Conservation (phyloP, 2,113 vertebrate genomes). For the Perca fluviatilis region DNA sequence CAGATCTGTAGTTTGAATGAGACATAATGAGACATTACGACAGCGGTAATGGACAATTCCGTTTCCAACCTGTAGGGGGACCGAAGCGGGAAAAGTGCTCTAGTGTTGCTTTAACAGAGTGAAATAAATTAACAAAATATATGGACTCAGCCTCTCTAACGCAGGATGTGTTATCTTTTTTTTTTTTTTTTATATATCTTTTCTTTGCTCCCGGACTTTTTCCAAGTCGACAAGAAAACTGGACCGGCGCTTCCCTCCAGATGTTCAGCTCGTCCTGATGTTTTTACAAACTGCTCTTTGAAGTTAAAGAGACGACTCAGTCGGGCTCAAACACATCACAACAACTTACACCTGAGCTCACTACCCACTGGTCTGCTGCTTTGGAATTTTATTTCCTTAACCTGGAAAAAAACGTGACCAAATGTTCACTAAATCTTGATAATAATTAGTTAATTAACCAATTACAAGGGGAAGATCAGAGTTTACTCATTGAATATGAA, state of each 20-base stretch:
- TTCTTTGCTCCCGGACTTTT: background rate
- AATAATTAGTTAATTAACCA: background rate
- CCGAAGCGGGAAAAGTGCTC: no score
- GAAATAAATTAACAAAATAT: background rate
- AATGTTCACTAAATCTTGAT: background rate
- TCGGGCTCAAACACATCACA: conserved; percentile 1
- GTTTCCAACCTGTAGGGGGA: no score
- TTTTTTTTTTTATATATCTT: background rate
- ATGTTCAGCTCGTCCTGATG: conserved; percentile 22
- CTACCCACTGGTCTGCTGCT: no score
- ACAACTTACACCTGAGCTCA: no score
- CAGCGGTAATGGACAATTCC: no score
- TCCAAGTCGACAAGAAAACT: conserved; percentile 3
- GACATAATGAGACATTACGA: no score
- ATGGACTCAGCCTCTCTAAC: background rate
- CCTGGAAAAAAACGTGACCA: background rate
- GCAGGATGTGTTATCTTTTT: background rate
- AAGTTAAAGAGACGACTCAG: background rate
- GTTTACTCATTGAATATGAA: background rate
- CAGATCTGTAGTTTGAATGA: no score
- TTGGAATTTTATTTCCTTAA: no score
- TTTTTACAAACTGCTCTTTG: background rate
- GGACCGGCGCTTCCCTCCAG: conserved; percentile 21
- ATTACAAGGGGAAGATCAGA: background rate
- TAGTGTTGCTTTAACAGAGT: no score